Conservation (phyloP, 2,113 vertebrate species). For the Chauna torquata region DNA sequence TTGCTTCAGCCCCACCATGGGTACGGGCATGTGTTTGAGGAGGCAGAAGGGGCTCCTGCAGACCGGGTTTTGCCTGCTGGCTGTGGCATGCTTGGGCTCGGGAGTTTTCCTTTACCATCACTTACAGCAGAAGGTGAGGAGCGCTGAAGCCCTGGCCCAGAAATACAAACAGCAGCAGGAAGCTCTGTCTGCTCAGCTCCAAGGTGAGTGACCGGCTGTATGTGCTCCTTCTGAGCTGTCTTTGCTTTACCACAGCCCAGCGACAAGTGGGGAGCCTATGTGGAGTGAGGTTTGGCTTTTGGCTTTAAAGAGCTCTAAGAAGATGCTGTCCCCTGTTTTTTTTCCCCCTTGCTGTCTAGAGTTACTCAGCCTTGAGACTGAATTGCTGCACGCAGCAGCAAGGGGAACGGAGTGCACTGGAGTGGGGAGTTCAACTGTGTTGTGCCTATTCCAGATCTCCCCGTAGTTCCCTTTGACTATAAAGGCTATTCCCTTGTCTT, state of each 20-base stretch:
- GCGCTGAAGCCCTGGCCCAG: slow-evolving; percentile 49
- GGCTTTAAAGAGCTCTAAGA: neutral
- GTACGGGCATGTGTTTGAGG: slow-evolving; percentile 65
- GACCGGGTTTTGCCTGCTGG: slow-evolving; percentile 56
- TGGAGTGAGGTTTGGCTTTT: neutral
- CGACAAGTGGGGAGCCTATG: fast-evolving
- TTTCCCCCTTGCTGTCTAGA: neutral
- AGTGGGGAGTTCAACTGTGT: neutral
- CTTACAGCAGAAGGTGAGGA: slow-evolving; percentile 55
- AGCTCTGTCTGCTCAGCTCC: slow-evolving; percentile 75
- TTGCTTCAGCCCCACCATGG: slow-evolving; percentile 32
- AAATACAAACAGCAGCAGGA: slow-evolving; percentile 78
- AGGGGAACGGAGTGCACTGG: neutral
- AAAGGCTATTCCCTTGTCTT: fast-evolving
- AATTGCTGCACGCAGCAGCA: neutral
- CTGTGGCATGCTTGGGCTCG: slow-evolving; percentile 34
- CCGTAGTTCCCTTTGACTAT: neutral
- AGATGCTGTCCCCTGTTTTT: neutral
- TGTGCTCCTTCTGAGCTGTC: fast-evolving
- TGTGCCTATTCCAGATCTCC: neutral
- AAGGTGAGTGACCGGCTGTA: slow-evolving; percentile 57
- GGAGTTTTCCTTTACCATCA: slow-evolving; percentile 60
- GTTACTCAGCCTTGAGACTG: neutral
- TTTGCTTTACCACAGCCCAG: neutral
- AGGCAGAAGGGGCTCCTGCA: slow-evolving; percentile 73